Evolutionary conservation across 2,113 vertebrate species (phyloP).

Genomic region (Tapirus terrestris): DNA sequence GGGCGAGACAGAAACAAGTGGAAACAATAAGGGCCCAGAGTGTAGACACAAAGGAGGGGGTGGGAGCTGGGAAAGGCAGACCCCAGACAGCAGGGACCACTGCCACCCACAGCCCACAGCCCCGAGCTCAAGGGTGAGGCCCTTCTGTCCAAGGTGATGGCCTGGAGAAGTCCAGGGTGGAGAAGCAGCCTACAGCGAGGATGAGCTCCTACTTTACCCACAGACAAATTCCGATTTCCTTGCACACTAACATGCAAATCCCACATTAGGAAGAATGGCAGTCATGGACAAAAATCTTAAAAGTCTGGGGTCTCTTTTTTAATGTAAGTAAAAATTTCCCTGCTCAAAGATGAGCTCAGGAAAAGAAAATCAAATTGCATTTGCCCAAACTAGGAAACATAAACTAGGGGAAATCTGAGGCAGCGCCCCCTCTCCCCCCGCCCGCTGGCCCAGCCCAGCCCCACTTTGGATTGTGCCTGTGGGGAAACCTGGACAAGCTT

Average conservation of each 20-base stretch:
- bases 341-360: background rate
- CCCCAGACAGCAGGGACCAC: background rate
- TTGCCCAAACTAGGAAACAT: background rate
- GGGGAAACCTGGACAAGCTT: background rate
- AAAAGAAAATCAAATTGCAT: background rate
- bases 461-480: background rate
- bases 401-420: background rate
- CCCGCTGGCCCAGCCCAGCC: background rate
- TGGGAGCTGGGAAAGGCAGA: background rate
- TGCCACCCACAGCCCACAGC: background rate
- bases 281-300: background rate
- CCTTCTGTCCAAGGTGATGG: background rate
- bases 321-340: background rate
- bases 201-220: background rate
- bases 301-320: background rate
- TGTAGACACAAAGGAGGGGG: fast-evolving
- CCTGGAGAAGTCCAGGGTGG: background rate
- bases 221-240: background rate
- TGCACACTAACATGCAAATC: background rate
- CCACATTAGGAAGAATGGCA: background rate
- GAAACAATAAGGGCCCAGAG: background rate
- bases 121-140: background rate
- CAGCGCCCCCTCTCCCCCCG: background rate
- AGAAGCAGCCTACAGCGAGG: background rate
- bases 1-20: background rate